Evolutionary conservation across 2,797 vertebrate genomes (phyloP), one percentile per base, ranked within the genome.

Genomic region (Siniperca obscura): DNA sequence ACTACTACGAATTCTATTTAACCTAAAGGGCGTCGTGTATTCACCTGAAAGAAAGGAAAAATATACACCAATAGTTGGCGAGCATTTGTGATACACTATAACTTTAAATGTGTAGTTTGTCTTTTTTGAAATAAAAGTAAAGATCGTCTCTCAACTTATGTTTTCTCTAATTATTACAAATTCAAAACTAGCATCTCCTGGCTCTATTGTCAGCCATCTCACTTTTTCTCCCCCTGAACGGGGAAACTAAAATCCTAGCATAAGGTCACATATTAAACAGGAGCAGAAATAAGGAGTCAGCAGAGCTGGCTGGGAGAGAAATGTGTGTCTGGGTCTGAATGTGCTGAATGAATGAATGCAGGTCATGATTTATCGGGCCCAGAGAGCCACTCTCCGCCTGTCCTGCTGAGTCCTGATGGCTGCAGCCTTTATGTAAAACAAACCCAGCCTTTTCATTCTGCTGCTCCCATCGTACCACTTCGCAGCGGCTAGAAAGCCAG

Each of bases 341-440:
- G 94, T 94, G 93, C 94, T 92, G 94, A 95, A 95, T 93, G 94
- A 95, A 94, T 93, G 94, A 90, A 90, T 87, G 89, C 88, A 88
- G 92, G 90, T 90, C 83, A 72, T 95, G 95, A 96, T 96, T 95
- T 95, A 95, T 95, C 89, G 88, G 91, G 83, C 90, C 92, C 84
- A 78, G 86, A 89, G 92, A 92, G 87, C 88, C 87, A 80, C 93
- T 93, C 88, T 87, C 82, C 68, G 83, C 88, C 89, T 86, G 93
- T 94, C 95, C 94, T 91, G 93, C 94, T 92, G 93, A 91, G 93
- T 89, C 92, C 89, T 89, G 91, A 93, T 91, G 94, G 93, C 90
- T 92, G 83, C 89, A 91, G 95, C 91, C 93, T 95, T 95, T 95
- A 95, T 96, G 94, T 95, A 95, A 96, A 96, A 95, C 93, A 95